Evolutionary conservation across 2,888 invertebrate genomes (phyloP), one percentile per base, ranked within the genome.

Genomic region (Chaetoderma sp.): DNA sequence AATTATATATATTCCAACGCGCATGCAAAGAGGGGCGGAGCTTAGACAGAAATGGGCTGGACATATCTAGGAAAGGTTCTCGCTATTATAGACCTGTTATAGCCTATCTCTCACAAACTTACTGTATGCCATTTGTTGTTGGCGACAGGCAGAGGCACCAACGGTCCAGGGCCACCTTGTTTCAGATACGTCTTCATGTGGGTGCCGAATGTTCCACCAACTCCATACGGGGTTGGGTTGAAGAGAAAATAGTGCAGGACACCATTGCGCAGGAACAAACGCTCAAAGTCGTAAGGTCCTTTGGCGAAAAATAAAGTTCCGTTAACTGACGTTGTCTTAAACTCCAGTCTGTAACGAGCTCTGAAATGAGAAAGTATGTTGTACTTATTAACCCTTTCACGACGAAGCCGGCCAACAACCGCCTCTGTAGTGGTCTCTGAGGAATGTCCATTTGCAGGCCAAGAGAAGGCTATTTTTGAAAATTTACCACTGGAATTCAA

Each of bases 201-300:
- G 47, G 68, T 70, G 16, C 75, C 77, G 56, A 65, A 73, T 3
- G 75, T 71, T 18, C 70, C 67, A 2, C 77, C 75, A 23, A 64
- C 67, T 32, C 77, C 74, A 47, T 68, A 66, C 21, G 64, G 63
- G 13, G 64, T 65, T 16, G 75, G 77, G 49, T 77, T 77, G 65
- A 74, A 77, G 47, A 76, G 63, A 42, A 77, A 72, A 61, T 76
- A 74, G 67, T 76, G 65, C 47, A 77, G 61, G 23, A 58, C 68
- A 8, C 77, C 77, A 28, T 74, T 63, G 28, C 67, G 58, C 6
- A 77, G 56, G 67, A 70, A 76, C 39, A 77, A 23, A 16, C 73
- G 69, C 45, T 77, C 77, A 39, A 65, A 75, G 56, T 77, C 77
- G 68, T 68, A 1, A 8, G 47, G 49, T n/a, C 75, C 75, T 49